phyloP scores from a whole-genome alignment of 2,113 vertebrate genomes.

The Elanus axillaris region DNA sequence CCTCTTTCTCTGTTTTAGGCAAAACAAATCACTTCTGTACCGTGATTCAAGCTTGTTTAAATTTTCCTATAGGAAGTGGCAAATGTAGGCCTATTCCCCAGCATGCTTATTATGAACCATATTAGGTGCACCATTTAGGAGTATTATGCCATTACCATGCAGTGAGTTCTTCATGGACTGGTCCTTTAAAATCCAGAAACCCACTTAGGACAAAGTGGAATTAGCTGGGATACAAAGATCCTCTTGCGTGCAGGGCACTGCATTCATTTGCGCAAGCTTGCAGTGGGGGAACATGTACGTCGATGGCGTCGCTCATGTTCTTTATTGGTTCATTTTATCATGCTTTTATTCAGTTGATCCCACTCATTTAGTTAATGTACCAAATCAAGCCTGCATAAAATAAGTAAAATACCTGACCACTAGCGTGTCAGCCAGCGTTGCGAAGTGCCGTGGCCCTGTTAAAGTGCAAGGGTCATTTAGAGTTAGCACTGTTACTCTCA shows the following conservation, averaged over 20 bases:
- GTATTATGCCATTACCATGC: not conserved
- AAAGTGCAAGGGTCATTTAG: not conserved
- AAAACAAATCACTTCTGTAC: not conserved
- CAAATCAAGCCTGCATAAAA: not conserved
- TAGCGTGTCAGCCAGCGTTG: not conserved
- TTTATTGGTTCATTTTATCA: not conserved
- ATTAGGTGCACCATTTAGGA: not conserved
- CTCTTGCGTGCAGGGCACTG: not conserved
- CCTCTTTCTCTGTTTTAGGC: not conserved
- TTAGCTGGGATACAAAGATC: not conserved
- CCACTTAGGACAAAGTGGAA: not conserved
- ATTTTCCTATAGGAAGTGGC: not conserved
- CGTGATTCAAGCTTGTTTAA: not conserved
- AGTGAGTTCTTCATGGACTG: not conserved
- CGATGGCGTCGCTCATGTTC: not conserved
- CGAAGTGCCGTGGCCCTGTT: not conserved
- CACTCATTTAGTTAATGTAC: not conserved
- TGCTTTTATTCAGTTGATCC: not conserved
- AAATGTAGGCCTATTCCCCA: not conserved
- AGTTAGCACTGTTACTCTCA: no score
- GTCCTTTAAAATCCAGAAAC: not conserved
- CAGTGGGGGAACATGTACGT: not conserved
- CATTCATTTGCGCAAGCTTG: no score
- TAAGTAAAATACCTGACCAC: not conserved
- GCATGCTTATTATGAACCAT: not conserved